phyloP scores from a whole-genome alignment of 2,797 vertebrate species.

The Gorsachius magnificus region DNA sequence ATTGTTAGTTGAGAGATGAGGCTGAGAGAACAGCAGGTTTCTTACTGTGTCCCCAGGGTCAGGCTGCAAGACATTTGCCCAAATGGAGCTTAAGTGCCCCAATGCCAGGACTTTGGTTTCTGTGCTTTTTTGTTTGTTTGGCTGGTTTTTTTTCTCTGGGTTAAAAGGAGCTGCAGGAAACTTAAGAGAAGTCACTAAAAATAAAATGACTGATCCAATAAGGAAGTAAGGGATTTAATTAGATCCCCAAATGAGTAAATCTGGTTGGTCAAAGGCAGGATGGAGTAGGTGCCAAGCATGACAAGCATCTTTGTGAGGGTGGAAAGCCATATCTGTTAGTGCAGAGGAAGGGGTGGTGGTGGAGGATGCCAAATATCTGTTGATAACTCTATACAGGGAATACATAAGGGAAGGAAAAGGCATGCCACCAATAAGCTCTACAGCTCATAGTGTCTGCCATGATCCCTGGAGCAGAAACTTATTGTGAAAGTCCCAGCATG shows the following conservation, averaged over 20 bases:
- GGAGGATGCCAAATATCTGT: not conserved
- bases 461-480: slow-evolving; percentile 24
- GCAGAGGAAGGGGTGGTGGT: not conserved
- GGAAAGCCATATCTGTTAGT: not conserved
- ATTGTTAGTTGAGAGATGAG: rapidly evolving
- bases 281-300: not conserved
- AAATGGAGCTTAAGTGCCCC: not conserved
- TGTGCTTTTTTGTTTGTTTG: not conserved
- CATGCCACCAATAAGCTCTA: not conserved
- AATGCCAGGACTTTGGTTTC: not conserved
- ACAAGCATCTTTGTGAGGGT: not conserved
- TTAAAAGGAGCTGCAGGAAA: not conserved
- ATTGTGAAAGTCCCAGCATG: not conserved
- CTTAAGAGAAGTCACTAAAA: slow-evolving; percentile 7
- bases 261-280: not conserved
- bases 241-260: not conserved
- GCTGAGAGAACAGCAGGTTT: not conserved
- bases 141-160: not conserved
- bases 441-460: not conserved
- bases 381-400: not conserved
- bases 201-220: slow-evolving; percentile 31
- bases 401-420: not conserved
- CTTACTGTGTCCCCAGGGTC: not conserved
- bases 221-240: slow-evolving; percentile 30
- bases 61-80: not conserved